phyloP scores from a whole-genome alignment of 2,113 vertebrate genomes.

The Lipotes vexillifer region DNA sequence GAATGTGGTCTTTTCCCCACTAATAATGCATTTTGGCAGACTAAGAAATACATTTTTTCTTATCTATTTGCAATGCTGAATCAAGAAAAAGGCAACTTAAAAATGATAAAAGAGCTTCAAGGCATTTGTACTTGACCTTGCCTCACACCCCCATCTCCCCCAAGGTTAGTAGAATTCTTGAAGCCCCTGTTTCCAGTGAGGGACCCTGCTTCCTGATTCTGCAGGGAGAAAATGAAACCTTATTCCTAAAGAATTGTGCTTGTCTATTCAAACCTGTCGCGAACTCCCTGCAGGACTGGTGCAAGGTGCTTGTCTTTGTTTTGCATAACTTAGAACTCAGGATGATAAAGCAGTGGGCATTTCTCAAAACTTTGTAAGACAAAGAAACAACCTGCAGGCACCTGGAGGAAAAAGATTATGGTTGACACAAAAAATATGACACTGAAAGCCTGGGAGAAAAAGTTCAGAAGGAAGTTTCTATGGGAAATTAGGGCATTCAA shows the following conservation, averaged over 20 bases:
- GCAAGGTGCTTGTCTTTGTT: background rate
- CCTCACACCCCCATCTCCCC: background rate
- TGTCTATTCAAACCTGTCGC: background rate
- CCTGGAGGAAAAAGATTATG: background rate
- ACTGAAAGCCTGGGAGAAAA: background rate
- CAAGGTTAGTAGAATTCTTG: background rate
- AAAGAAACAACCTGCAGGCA: background rate
- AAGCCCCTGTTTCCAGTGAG: background rate
- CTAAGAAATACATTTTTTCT: background rate
- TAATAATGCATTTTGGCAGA: background rate
- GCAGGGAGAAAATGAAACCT: background rate
- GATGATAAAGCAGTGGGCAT: background rate
- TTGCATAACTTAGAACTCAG: background rate
- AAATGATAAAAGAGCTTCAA: background rate
- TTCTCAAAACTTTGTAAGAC: background rate
- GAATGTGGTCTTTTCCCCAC: background rate
- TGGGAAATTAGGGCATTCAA: background rate
- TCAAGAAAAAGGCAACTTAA: background rate
- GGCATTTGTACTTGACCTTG: background rate
- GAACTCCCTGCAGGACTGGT: background rate
- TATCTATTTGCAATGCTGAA: background rate
- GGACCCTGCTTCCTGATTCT: background rate
- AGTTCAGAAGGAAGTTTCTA: background rate
- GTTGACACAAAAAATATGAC: background rate
- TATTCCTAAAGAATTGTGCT: background rate